Evolutionary conservation across 2,797 vertebrate species (phyloP).

Genomic region (Acropternis orthonyx): DNA sequence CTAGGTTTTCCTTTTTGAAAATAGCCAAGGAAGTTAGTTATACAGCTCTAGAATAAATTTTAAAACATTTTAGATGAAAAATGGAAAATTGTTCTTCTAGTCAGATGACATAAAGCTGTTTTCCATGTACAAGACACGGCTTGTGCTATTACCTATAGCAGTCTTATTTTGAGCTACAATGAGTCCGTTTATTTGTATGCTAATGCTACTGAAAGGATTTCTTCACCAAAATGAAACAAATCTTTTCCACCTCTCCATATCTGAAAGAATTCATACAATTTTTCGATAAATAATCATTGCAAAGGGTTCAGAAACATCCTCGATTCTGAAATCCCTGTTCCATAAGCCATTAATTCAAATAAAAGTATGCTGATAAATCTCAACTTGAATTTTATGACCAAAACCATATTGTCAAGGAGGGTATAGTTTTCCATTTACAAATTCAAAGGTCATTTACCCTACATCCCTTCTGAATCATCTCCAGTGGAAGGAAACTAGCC

Average conservation of each 20-base stretch:
- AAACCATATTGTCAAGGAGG: not conserved
- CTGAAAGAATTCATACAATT: not conserved
- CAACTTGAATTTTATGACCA: not conserved
- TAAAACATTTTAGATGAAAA: not conserved
- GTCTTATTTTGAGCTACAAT: not conserved
- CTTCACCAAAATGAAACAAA: not conserved
- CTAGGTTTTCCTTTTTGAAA: not conserved
- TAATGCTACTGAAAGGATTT: not conserved
- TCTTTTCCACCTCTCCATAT: not conserved
- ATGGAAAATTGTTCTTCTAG: not conserved
- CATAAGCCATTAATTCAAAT: not conserved
- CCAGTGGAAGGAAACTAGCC: not conserved
- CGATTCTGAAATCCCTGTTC: not conserved
- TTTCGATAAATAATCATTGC: not conserved
- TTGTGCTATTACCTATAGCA: not conserved
- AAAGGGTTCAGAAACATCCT: not conserved
- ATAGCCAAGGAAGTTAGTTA: not conserved
- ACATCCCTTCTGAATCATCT: not conserved
- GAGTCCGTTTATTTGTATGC: not conserved
- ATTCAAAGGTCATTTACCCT: not conserved
- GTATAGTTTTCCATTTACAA: not conserved
- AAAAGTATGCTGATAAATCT: not conserved
- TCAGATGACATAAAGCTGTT: not conserved
- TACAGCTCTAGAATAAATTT: not conserved
- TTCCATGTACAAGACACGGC: not conserved